Percentiles rank a stretch among this genome's conserved stretches.
These are phyloP conservation scores for Mormyrus iriodes DNA, from an alignment of 2,113 vertebrate species.

Conservation along the genomic window DNA sequence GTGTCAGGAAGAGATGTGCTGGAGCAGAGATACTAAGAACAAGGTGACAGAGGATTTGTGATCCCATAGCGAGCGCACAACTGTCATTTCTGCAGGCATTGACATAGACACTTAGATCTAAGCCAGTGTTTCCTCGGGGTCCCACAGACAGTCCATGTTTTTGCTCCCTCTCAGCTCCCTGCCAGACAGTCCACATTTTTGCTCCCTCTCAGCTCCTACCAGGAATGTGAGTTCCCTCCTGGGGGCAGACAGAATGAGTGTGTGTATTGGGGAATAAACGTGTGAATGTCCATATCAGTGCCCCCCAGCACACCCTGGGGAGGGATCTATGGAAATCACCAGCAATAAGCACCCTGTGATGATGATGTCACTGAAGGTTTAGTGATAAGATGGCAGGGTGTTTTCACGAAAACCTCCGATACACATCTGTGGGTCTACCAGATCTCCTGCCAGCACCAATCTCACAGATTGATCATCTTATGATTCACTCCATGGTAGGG, in stretches of 20 bases:
- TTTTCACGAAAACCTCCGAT: background rate
- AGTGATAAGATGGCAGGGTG: background rate
- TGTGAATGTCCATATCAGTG: background rate
- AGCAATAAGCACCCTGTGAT: background rate
- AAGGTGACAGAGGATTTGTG: background rate
- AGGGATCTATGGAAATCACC: background rate
- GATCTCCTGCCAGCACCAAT: background rate
- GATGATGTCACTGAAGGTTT: background rate
- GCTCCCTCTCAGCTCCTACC: background rate
- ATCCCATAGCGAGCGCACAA: background rate
- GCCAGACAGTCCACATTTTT: background rate
- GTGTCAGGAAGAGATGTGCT: background rate
- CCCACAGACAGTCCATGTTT: background rate
- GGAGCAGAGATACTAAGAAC: background rate
- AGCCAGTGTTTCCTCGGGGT: background rate
- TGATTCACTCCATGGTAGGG: background rate
- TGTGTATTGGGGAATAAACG: background rate
- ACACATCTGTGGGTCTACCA: background rate
- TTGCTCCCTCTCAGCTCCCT: background rate
- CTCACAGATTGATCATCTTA: background rate
- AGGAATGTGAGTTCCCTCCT: conserved; percentile 10
- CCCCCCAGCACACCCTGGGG: background rate
- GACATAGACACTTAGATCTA: background rate
- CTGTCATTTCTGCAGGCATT: background rate
- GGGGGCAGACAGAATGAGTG: conserved; percentile 1